Evolutionary conservation across 2,797 vertebrate species (phyloP), one percentile per base, ranked within the genome.

Genomic region (Eutrigla gurnardus): DNA sequence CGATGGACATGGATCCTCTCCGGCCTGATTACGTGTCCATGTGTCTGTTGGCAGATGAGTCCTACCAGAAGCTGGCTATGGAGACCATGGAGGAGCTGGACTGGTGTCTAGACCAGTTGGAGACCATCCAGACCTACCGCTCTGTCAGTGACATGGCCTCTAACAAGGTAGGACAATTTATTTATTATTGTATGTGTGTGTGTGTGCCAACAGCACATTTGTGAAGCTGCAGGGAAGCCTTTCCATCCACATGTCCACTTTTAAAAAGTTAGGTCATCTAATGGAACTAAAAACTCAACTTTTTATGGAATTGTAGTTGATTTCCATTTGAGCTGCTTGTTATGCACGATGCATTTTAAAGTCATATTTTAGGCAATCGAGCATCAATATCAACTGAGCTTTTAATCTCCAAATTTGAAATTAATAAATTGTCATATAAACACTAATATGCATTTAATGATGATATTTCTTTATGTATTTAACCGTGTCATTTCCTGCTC

Each of bases 101-200:
- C 96, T 99, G 98, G 98, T 98, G 97, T 93, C 92, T 99, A 92
- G 97, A 99, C 92, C 98, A 99, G 94, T 92, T 98, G 91, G 97
- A 99, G 93, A 98, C 98, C 81, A 98, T 99, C 84, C 98, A 99
- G 93, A 99, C 97, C 17, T 98, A 99, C 92, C 96, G 97, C 84
- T 99, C 98, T 3, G 98, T 99, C 94, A 98, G 98, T 13, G 97
- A 99, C 95, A 99, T 99, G 98, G 97, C 98, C 78, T 99, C 98
- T 33, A 98, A 97, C 87, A 98, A 99, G 97, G 98, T 99, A 95
- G 92, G 96, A 57, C 9, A 8, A n/a, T 70, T 47, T 7, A 18
- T 70, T 9, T 25, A 35, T 39, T 46, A 15, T 36, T 53, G 12
- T 32, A 12, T 40, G 6, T 49, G 64, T 39, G 8, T 36, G 64